Base-by-base conservation (phyloP, 2,888 invertebrate genomes). In the Phengaris alcon region DNA sequence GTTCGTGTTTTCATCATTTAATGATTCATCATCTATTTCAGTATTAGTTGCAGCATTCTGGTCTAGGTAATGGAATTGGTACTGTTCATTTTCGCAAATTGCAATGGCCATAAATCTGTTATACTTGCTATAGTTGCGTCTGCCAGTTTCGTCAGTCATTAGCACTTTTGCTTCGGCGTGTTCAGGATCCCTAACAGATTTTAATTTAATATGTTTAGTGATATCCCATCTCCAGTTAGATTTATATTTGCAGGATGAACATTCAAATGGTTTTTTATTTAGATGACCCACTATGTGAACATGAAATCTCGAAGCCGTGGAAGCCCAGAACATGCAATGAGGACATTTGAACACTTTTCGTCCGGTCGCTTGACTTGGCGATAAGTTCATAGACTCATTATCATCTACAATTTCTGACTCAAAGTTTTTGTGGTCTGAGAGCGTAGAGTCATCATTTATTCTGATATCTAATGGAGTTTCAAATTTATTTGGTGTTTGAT, bases 201-300 rank as follows among this genome's bases (percentile, higher is more conserved):
- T 98, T 82, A 98, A 93, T 84, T 97, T 96, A 79, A 99, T 98
- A 88, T 99, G 99, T 88, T 99, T 98, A 48, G 98, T 97, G 77
- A 99, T 98, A 90, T 99, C 99, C 97, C 98, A 98, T 79, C 98
- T 95, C 98, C 98, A 99, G 86, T 99, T 99, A 51, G 98, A 98
- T 82, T 97, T 96, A 86, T 98, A 98, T 75, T 97, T 96, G 91
- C 99, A 99, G 15, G 97, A 94, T 0, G 98, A 98, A 90, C 99
- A 99, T 89, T 98, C 97, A 88, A 98, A 99, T 0, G 98, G 98
- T 85, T 98, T 97, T 85, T 97, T 97, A 88, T 98, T 98, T 80
- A 97, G 94, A 89, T 98, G 98, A 2, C 98, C 98, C 12, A 98
- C 98, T 81, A 98, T 97, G 88, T 98, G 98, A 6, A 98, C 98